Base-by-base conservation (phyloP, 2,113 vertebrate species). In the Capreolus pygargus region DNA sequence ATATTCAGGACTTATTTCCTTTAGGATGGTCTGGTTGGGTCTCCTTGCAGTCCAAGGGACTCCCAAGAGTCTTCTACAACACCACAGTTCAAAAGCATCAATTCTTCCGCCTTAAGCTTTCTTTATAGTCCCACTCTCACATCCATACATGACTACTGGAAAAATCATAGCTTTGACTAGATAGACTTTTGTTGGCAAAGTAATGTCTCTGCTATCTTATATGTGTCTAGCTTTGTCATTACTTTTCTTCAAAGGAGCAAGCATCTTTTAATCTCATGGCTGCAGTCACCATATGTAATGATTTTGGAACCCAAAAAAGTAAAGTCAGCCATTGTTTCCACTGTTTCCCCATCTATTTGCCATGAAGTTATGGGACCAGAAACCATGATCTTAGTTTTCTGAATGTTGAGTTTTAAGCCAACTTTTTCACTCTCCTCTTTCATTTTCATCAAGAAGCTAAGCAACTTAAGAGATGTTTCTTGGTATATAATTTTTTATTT, bases 11-110 rank as follows among this genome's bases (percentile, higher is more conserved):
- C n/a, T 70, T 17, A 36, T 70, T 3, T 70, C 64, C 9, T 70
- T 36, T 23, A 36, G 1, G 1, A 11, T 70, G n/a, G 4, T 23
- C 4, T 23, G 17, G n/a, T 12, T 36, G n/a, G n/a, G 23, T 36
- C 4, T 36, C 2, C n/a, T 70, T 70, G 9, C 17, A 36, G n/a
- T 70, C 19, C n/a, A 36, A 70, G 19, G n/a, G 2, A 36, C 67
- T 23, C 9, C 12, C 19, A 36, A 70, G n/a, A 36, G 67, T 70
- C 19, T 36, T 36, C 9, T 36, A 9, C 67, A 12, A 6, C n/a
- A 70, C 19, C n/a, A 70, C 64, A 12, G 1, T 23, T 36, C 64
- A 36, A 70, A 70, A 36, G 67, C 4, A 70, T 70, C 67, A 23
- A 12, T 36, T 70, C 67, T 70, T 70, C 19, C 1, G n/a, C 9